A percentile compares a stretch with the other conserved stretches of the same genome.
These are phyloP conservation scores for Sebastes hubbsi DNA, from an alignment of 2,797 vertebrate genomes.

Conservation along the genomic window DNA sequence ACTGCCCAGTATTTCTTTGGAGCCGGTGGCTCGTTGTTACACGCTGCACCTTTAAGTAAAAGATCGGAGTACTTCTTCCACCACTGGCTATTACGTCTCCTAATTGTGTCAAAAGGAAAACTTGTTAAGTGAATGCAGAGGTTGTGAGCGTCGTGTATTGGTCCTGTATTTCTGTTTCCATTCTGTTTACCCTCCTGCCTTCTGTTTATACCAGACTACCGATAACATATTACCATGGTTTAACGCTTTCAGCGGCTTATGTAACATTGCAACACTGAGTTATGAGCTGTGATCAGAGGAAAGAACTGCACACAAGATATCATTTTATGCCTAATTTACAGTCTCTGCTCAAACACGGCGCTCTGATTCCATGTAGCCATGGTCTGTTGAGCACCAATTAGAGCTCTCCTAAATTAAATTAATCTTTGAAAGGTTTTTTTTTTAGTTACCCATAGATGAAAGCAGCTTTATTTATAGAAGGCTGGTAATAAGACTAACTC, in stretches of 20 bases:
- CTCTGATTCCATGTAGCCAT: slow-evolving; percentile 42
- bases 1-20: not conserved
- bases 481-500: slow-evolving; percentile 65
- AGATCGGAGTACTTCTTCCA: not conserved
- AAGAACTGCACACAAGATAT: slow-evolving; percentile 40
- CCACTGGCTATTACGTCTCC: not conserved
- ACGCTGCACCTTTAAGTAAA: not conserved
- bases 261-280: slow-evolving; percentile 33
- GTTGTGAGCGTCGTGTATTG: not conserved
- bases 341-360: slow-evolving; percentile 42
- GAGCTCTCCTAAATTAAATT: slow-evolving; percentile 56
- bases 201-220: slow-evolving; percentile 4
- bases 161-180: slow-evolving; percentile 1
- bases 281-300: slow-evolving; percentile 42
- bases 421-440: slow-evolving; percentile 34
- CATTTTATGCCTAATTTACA: slow-evolving; percentile 49
- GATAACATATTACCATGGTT: slow-evolving; percentile 10
- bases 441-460: slow-evolving; percentile 60
- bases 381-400: slow-evolving; percentile 65
- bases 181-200: slow-evolving; percentile 7
- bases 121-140: not conserved
- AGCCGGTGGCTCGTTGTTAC: not conserved
- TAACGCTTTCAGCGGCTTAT: slow-evolving; percentile 7
- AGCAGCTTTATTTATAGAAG: slow-evolving; percentile 73
- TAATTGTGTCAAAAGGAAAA: slow-evolving; percentile 8